Percentiles rank a stretch among this genome's conserved stretches.
Conservation (phyloP, 2,113 vertebrate species). For the Eonycteris spelaea region DNA sequence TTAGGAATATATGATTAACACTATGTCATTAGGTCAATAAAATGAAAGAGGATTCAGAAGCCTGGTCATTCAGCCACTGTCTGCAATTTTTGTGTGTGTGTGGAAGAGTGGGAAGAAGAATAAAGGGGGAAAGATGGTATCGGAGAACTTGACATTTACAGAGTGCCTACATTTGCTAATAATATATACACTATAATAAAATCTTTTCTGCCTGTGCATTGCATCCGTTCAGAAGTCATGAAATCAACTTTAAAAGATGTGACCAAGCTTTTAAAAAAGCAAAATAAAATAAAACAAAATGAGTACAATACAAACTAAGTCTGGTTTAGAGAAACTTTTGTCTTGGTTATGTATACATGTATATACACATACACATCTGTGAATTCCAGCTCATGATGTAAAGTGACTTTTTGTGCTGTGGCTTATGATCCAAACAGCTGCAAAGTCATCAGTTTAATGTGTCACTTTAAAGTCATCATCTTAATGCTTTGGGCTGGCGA, state of each 20-base stretch:
- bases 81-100: neutral
- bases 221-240: neutral
- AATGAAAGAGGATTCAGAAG: neutral
- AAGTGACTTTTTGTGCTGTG: neutral
- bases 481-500: neutral
- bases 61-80: neutral
- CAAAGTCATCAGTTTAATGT: neutral
- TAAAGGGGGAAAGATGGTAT: neutral
- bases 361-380: neutral
- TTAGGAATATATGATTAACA: neutral
- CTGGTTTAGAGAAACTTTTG: neutral
- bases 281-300: neutral
- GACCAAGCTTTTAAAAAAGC: neutral
- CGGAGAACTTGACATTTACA: neutral
- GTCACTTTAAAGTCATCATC: neutral
- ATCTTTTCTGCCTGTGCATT: neutral
- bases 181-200: neutral
- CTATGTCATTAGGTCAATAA: neutral
- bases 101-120: neutral
- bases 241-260: neutral
- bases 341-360: neutral
- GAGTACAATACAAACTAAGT: neutral
- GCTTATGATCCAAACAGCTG: neutral
- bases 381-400: neutral
- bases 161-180: neutral